Evolutionary conservation across 2,888 invertebrate genomes (phyloP), one percentile per base, ranked within the genome.

Genomic region (Drosophila paracracens): DNA sequence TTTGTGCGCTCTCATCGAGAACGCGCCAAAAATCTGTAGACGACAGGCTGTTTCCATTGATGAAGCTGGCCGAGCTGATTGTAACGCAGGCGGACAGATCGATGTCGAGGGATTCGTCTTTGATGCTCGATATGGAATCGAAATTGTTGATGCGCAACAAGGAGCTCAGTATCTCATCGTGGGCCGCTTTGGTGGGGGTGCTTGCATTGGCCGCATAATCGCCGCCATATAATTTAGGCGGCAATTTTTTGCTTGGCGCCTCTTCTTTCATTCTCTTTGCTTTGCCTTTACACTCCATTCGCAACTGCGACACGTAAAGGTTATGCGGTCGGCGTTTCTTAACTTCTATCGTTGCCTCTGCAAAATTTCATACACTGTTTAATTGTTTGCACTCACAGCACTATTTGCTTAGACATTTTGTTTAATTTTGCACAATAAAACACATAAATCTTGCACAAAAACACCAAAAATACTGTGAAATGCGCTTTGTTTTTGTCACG

Each of bases 81-180:
- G 93, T 92, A 31, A 93, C 93, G 68, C 93, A 93, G 33, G 93
- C 93, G 50, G 93, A 93, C 61, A 92, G 75, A 89, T 93, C 92
- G 67, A 93, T 93, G 76, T 93, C 93, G 70, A 93, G 77, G 52
- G 93, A 93, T 70, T 93, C 93, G 64, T 93, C 93, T 74, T 93
- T 93, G 27, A 93, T 93, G 76, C 92, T 92, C 53, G 93, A 92
- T 78, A 93, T 92, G 11, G 93, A 93, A 76, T 93, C 93, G 51
- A 92, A 92, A 59, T 92, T 92, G 58, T 93, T 92, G 68, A 92
- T 91, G 57, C 92, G 92, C 64, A 93, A 70, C 60, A 93, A 79
- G 6, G 93, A 87, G 62, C 91, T 91, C 10, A 93, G 83, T 59
- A 93, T 93, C 71, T 93, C 93, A 73, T 93, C 93, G 70, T 85